phyloP scores from a whole-genome alignment of 2,797 vertebrate species.

The Podargus strigoides region DNA sequence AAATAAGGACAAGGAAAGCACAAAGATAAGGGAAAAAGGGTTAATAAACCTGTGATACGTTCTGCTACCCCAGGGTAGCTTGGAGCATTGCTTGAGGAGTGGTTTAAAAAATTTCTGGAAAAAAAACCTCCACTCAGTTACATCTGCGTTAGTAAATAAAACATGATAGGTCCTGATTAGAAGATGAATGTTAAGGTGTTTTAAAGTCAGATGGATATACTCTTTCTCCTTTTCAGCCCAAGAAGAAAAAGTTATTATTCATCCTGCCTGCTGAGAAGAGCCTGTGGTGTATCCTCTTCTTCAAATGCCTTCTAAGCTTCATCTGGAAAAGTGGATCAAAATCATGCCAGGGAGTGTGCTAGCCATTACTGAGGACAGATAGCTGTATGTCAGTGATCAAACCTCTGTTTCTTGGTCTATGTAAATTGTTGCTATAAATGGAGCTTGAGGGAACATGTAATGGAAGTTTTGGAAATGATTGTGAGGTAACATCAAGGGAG shows the following conservation, averaged over 20 bases:
- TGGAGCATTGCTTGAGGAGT: background rate
- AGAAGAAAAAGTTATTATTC: background rate
- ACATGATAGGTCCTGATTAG: background rate
- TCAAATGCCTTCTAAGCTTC: background rate
- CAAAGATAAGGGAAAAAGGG: background rate
- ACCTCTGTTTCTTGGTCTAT: background rate
- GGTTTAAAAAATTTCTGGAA: background rate
- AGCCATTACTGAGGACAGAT: background rate
- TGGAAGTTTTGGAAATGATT: background rate
- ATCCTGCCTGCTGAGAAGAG: background rate
- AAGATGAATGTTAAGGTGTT: background rate
- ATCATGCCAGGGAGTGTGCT: background rate
- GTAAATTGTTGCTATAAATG: background rate
- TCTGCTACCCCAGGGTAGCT: background rate
- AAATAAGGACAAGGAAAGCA: background rate
- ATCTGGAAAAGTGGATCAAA: background rate
- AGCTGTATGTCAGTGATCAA: background rate
- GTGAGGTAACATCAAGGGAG: too few species aligned
- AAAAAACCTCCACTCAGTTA: background rate
- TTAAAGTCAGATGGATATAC: background rate
- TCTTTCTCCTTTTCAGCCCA: background rate
- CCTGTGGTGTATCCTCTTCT: background rate
- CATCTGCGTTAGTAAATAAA: background rate
- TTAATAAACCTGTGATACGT: background rate
- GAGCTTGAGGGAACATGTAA: background rate